phyloP scores from a whole-genome alignment of 2,888 invertebrate genomes.

The Troglohyphantes excavatus region DNA sequence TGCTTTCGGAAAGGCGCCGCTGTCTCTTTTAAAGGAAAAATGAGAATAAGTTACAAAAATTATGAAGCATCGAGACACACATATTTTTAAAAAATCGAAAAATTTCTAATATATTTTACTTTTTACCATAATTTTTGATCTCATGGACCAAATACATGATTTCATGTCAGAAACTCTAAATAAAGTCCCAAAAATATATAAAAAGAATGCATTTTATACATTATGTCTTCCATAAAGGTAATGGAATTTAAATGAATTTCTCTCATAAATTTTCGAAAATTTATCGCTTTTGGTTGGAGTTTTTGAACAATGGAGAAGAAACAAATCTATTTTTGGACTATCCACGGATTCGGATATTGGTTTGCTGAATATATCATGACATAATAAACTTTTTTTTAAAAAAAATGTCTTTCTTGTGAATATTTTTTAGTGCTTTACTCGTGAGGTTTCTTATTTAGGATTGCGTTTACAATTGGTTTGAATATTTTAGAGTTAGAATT shows the following conservation, averaged over 20 bases:
- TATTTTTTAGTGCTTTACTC: not conserved
- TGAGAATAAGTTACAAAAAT: no score
- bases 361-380: not conserved
- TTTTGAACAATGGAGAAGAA: not conserved
- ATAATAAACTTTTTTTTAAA: not conserved
- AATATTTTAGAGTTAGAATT: no score
- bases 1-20: no score
- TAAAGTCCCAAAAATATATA: not conserved
- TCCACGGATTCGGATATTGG: not conserved
- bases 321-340: not conserved
- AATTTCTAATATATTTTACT: no score
- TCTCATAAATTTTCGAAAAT: not conserved
- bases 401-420: not conserved
- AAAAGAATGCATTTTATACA: not conserved
- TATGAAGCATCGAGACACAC: no score
- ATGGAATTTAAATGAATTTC: slow-evolving; percentile 5
- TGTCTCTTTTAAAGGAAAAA: no score
- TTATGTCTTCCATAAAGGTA: not conserved
- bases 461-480: no score
- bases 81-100: no score
- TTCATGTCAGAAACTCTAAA: no score
- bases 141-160: no score
- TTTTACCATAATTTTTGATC: no score
- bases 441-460: not conserved
- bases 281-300: not conserved